Evolutionary conservation across 2,113 vertebrate genomes (phyloP).

Genomic region (Pardalotus punctatus): DNA sequence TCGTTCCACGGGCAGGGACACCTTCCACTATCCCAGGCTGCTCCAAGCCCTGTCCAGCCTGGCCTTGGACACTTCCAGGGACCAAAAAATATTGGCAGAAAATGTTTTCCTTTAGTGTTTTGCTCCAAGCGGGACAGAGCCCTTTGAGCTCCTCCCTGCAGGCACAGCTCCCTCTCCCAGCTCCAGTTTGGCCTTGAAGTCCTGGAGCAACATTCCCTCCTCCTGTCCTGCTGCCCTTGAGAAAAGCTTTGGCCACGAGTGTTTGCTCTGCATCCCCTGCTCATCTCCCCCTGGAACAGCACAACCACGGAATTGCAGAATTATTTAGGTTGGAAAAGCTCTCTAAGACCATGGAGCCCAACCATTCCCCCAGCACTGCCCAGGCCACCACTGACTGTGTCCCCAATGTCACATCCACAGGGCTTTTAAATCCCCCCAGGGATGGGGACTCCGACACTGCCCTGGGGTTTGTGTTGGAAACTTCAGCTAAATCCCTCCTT

Average conservation of each 20-base stretch:
- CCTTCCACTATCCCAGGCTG: accelerated
- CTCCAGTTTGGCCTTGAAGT: accelerated
- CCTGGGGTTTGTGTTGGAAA: background rate
- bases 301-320: background rate
- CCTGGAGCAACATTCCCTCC: background rate
- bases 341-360: background rate
- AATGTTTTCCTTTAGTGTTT: accelerated
- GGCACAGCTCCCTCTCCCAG: background rate
- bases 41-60: background rate
- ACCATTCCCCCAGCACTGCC: background rate
- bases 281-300: background rate
- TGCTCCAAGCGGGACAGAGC: background rate
- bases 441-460: background rate
- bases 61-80: background rate
- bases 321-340: background rate
- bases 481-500: background rate
- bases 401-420: background rate
- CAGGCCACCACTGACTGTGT: background rate
- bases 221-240: background rate
- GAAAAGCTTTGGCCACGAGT: background rate
- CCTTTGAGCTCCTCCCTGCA: background rate
- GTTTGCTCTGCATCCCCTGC: background rate
- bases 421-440: background rate
- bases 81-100: accelerated
- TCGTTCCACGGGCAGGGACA: background rate